Conservation (phyloP, 2,888 invertebrate species). For the Tiliacea aurago region DNA sequence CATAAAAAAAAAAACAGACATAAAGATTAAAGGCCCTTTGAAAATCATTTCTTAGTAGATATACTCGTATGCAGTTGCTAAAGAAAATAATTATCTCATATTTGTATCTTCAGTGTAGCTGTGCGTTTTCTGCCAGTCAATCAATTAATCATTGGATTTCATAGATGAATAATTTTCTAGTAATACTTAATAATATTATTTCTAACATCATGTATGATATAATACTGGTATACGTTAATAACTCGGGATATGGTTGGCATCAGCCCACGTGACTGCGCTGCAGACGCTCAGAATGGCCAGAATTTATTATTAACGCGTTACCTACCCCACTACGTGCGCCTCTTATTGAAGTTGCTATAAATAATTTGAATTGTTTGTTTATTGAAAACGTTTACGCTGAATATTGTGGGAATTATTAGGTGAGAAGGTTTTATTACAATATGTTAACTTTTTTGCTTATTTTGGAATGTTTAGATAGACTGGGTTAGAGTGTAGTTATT, state of each 20-base stretch:
- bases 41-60: too few relatives aligned
- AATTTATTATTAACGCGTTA: conserved; percentile 45
- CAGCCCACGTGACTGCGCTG: conserved; percentile 24
- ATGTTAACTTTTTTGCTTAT: neutral
- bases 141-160: neutral
- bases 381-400: conserved; percentile 27
- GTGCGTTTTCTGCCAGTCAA: neutral
- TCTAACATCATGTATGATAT: neutral
- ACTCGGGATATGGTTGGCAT: neutral
- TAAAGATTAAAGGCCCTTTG: too few relatives aligned
- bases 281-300: conserved; percentile 30
- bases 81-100: neutral
- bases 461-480: neutral
- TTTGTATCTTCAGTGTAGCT: conserved; percentile 1
- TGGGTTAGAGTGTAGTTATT: too few relatives aligned
- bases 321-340: conserved; percentile 36
- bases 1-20: too few relatives aligned
- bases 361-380: conserved; percentile 47
- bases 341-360: conserved; percentile 9
- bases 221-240: conserved; percentile 6
- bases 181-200: neutral
- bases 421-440: neutral
- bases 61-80: neutral
- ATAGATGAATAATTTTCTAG: neutral
- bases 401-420: conserved; percentile 12